Evolutionary conservation across 2,113 vertebrate species (phyloP), one percentile per base, ranked within the genome.

Genomic region (Rafetus swinhoei): DNA sequence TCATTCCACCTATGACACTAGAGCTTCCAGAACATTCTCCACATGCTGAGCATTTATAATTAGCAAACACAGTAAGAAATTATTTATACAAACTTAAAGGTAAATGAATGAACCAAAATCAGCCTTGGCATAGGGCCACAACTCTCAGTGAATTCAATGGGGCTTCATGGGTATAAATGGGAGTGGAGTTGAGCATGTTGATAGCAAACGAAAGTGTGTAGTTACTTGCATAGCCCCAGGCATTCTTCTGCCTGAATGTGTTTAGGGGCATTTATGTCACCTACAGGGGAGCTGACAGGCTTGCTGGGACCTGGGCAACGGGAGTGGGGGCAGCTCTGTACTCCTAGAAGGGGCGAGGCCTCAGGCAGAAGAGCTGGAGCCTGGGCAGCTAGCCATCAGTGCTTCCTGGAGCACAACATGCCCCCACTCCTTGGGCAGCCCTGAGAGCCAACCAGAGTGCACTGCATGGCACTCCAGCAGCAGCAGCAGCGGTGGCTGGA

Each of bases 111-210:
- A 88, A 60, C 16, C 77, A 93, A 86, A 88, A 57, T 82, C 82
- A 91, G 14, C 25, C 39, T 82, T 45, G 53, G 18, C 53, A 56
- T 89, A 56, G 84, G 79, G 55, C 35, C 76, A 60, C 29, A 86
- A 13, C 53, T 86, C 62, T 22, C 24, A 86, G 3, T 55, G 81
- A 81, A 82, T 80, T 2, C 35, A 32, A 62, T 21, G 77, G 62
- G 81, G 21, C 45, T 86, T 59, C 1, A 0, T 0, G 0, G 62
- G 45, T 19, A 50, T 29, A 85, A 72, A 69, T 0, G 9, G 93
- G 32, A 9, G 24, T 84, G 69, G 52, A 79, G 76, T 16, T 72
- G 62, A 52, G 76, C 0, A 1, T 92, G 55, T 10, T 82, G 88
- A 69, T 77, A 89, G 90, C 32, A 85, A 91, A 65, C 53, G 95